These are phyloP conservation scores for Catagonus wagneri DNA, from an alignment of 2,113 vertebrate genomes.

Conservation along the genomic window DNA sequence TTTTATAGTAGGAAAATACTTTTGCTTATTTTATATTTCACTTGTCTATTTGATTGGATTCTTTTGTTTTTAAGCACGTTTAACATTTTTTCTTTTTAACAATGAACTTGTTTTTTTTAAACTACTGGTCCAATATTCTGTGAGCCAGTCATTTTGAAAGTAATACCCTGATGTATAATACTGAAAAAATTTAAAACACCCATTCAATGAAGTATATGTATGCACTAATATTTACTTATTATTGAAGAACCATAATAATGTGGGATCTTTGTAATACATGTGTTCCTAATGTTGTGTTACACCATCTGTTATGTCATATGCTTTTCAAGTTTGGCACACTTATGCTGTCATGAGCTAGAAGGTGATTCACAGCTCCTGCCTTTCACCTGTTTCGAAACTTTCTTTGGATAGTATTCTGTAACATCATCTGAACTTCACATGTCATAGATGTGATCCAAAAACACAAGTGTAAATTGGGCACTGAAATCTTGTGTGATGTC, in stretches of 20 bases:
- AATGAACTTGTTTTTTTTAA: constrained; percentile 1
- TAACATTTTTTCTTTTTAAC: constrained; percentile 4
- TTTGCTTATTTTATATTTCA: constrained; percentile 47
- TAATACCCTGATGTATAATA: neutral
- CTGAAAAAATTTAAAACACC: neutral
- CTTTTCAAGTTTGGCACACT: neutral
- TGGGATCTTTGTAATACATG: neutral
- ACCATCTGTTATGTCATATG: rapidly evolving
- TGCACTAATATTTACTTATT: neutral
- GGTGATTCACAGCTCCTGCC: neutral
- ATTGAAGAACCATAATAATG: neutral
- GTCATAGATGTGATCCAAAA: neutral
- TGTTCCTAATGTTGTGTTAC: neutral
- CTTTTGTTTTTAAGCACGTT: neutral
- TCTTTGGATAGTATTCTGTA: neutral
- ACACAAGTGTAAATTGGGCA: neutral
- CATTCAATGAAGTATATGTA: neutral
- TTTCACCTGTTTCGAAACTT: constrained; percentile 9
- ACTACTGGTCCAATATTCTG: neutral
- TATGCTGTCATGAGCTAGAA: neutral
- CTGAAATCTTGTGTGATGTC: neutral
- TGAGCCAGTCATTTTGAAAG: neutral
- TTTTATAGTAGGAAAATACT: neutral
- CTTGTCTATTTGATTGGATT: neutral
- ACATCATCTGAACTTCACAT: neutral